Conservation (phyloP, 2,113 vertebrate genomes). For the Rafetus swinhoei region DNA sequence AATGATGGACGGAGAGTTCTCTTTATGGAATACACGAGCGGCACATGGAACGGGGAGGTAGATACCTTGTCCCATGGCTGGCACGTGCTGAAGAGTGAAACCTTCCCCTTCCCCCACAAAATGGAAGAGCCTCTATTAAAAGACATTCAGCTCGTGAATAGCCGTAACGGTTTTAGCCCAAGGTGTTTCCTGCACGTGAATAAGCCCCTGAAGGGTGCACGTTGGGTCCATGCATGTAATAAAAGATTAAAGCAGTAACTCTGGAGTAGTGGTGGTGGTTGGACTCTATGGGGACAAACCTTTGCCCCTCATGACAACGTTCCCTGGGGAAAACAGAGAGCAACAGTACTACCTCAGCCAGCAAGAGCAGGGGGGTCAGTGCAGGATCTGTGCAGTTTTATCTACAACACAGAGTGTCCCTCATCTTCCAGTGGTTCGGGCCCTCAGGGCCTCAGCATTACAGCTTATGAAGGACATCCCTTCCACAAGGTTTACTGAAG, state of each 20-base stretch:
- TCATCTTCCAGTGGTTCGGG: neutral
- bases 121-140: neutral
- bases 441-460: neutral
- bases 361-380: neutral
- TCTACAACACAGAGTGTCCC: neutral
- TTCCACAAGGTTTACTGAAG: neutral
- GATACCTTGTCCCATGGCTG: neutral
- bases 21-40: neutral
- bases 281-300: conserved; percentile 6
- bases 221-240: neutral
- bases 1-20: neutral
- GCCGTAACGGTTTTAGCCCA: neutral
- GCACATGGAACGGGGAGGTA: neutral
- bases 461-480: neutral
- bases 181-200: conserved; percentile 14
- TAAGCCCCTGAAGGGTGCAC: conserved; percentile 22
- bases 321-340: neutral
- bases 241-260: conserved; percentile 15
- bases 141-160: conserved; percentile 7
- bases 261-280: neutral
- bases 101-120: neutral
- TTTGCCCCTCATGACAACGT: neutral
- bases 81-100: neutral
- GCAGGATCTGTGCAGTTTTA: neutral
- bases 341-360: neutral